Evolutionary conservation across 2,113 vertebrate species (phyloP), one percentile per base, ranked within the genome.

Genomic region (Pyxicephalus adspersus): DNA sequence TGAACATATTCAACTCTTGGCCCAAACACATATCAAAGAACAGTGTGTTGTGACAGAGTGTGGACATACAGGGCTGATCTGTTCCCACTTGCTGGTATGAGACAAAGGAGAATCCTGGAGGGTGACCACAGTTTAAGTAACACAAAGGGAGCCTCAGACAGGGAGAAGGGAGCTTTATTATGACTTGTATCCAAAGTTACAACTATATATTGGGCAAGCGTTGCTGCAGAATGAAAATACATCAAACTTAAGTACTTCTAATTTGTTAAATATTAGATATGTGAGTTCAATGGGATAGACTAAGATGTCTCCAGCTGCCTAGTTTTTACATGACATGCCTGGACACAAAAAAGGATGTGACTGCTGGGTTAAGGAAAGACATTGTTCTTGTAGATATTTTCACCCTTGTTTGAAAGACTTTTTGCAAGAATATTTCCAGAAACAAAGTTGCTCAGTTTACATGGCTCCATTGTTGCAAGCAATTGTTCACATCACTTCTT

Each of bases 1-100:
- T 73, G 23, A 75, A 74, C 58, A 73, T 26, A 23, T 82, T 74
- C 38, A 75, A 82, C 80, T 64, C 63, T 66, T 81, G 68, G 70
- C 79, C 68, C 50, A 57, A 64, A 64, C 79, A 74, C 79, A 64
- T 61, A 81, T 73, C 68, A 81, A 63, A 64, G 64, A 51, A 52
- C 34, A 26, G 61, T 52, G 29, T 25, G 58, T 22, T 65, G 52
- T 64, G 55, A 54, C 70, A 74, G n/a, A 31, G 60, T 45, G 52
- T 19, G 25, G 51, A 58, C 26, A 82, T 31, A 45, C 28, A 23
- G 60, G 23, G 26, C 16, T 74, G 31, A 73, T 81, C 45, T 72
- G 61, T 23, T 9, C 20, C 28, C 29, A 38, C 50, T 34, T 57
- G 20, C 26, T 2, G 25, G n/a, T 20, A 7, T 15, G 20, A 64